Conservation (phyloP, 2,888 invertebrate species). For the Ophraella communa region DNA sequence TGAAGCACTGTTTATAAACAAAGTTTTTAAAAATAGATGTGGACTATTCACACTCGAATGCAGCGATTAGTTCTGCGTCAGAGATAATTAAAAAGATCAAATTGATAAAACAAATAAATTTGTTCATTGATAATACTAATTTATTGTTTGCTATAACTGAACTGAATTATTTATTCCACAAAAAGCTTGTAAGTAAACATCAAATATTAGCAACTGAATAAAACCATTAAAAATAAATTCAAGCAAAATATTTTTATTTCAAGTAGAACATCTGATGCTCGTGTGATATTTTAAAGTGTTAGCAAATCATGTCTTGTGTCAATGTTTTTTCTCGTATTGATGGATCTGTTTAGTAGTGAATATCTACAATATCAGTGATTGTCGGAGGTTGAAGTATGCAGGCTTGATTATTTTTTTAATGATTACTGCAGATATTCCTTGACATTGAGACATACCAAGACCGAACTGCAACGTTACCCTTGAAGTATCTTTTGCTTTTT, state of each 20-base stretch:
- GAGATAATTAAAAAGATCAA: not conserved
- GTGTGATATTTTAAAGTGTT: not conserved
- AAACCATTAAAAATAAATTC: no score
- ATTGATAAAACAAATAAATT: not conserved
- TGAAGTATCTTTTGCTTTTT: not conserved
- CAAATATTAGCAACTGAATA: no score
- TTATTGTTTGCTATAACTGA: no score
- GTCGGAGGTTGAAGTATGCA: not conserved
- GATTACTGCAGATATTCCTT: not conserved
- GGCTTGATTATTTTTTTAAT: not conserved
- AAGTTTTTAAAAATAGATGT: slow-evolving; percentile 11
- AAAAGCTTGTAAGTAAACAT: no score
- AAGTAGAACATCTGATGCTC: no score
- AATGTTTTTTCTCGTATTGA: not conserved
- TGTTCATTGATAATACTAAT: not conserved
- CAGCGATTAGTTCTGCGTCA: not conserved
- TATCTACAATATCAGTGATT: not conserved
- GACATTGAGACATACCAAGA: slow-evolving; percentile 7
- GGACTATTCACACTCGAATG: not conserved
- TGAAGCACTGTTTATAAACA: slow-evolving; percentile 18
- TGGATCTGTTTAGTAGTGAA: not conserved
- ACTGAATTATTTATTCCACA: no score
- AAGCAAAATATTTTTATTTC: no score
- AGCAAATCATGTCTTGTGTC: not conserved
- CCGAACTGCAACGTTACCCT: not conserved